These are phyloP conservation scores for Hydrozoanthus gracilis DNA, from an alignment of 92 coral and sea anemone genomes.

Conservation along the genomic window DNA sequence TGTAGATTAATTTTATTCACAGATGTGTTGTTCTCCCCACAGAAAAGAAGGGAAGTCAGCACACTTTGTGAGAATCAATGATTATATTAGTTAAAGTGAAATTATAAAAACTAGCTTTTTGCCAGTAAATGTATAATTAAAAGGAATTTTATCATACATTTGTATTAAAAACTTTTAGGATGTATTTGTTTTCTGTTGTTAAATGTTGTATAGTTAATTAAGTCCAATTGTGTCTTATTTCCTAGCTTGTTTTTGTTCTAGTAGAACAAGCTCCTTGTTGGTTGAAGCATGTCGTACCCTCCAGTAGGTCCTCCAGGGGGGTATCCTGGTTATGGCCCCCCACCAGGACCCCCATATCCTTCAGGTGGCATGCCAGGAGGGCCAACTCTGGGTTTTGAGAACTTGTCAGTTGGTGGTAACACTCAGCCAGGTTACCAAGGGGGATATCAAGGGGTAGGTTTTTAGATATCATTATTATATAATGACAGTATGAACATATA, in stretches of 20 bases:
- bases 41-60: no score
- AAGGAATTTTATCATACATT: no score
- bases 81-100: no score
- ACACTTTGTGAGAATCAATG: no score
- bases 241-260: background rate
- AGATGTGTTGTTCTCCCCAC: no score
- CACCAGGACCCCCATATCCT: constrained; percentile 51
- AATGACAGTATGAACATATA: no score
- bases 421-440: constrained; percentile 12
- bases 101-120: no score
- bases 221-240: background rate
- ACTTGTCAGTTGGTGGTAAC: constrained; percentile 20
- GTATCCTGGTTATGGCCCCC: constrained; percentile 72
- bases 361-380: constrained; percentile 58
- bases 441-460: constrained; percentile 33
- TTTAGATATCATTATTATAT: background rate
- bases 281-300: constrained; percentile 20
- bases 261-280: background rate
- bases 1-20: no score
- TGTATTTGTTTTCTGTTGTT: no score
- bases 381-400: constrained; percentile 78
- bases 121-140: no score
- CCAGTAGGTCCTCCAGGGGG: constrained; percentile 75
- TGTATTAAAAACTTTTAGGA: no score
- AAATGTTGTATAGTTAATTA: no score